These are phyloP conservation scores for Otolemur garnettii DNA, from an alignment of 2,113 vertebrate genomes.

Conservation along the genomic window DNA sequence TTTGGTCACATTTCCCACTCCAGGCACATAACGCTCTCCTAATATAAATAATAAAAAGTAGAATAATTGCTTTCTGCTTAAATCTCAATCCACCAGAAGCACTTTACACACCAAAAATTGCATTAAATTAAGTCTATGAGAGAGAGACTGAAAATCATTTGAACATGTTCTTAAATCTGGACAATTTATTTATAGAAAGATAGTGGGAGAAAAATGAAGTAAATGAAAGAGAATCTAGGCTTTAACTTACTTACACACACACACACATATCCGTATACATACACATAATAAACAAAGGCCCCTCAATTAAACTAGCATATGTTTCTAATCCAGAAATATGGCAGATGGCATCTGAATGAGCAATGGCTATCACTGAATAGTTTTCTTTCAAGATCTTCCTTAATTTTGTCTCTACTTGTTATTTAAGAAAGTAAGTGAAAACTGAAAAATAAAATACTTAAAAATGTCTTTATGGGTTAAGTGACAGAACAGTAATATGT, in stretches of 20 bases:
- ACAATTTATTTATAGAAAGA: conserved; percentile 17
- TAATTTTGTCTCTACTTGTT: conserved; percentile 41
- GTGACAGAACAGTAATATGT: conserved; percentile 36
- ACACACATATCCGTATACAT: neutral
- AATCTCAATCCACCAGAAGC: neutral
- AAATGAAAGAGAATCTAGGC: neutral
- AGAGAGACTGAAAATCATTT: conserved; percentile 34
- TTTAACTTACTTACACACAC: neutral
- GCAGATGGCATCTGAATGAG: conserved; percentile 39
- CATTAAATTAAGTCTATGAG: conserved; percentile 47
- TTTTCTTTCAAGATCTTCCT: conserved; percentile 61
- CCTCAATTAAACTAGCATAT: conserved; percentile 56
- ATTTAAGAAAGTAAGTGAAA: conserved; percentile 70
- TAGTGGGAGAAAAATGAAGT: neutral
- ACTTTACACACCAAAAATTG: conserved; percentile 1
- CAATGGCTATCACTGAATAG: neutral
- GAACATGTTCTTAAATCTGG: conserved; percentile 34
- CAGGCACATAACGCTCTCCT: conserved; percentile 97
- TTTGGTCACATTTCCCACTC: conserved; percentile 95
- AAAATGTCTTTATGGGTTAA: conserved; percentile 29
- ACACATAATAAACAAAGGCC: conserved; percentile 56
- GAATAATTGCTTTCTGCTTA: conserved; percentile 66
- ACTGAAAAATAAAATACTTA: conserved; percentile 66
- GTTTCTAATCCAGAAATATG: conserved; percentile 62
- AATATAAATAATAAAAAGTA: conserved; percentile 65